Conservation (phyloP, 2,113 vertebrate genomes). For the Aphelocoma coerulescens region DNA sequence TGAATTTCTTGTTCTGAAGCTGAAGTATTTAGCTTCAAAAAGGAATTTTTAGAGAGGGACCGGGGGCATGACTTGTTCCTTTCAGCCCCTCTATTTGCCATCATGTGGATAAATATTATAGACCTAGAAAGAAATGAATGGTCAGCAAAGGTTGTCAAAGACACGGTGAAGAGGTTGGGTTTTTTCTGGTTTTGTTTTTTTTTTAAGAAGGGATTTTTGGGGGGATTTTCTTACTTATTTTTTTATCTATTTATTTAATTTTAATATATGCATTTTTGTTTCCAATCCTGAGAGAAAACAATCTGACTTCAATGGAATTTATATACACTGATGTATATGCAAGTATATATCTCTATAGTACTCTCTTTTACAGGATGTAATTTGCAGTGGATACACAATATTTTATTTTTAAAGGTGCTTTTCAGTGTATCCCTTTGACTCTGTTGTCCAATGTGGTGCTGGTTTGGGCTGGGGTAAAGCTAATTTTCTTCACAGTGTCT, state of each 20-base stretch:
- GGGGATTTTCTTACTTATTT: neutral
- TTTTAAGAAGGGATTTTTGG: fast-evolving
- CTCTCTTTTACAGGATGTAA: neutral
- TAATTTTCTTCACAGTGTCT: neutral
- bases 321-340: too few relatives aligned
- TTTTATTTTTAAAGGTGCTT: neutral
- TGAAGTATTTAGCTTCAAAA: neutral
- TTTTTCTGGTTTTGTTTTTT: too few relatives aligned
- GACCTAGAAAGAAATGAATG: neutral
- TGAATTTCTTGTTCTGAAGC: neutral
- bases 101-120: neutral
- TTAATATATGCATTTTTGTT: neutral
- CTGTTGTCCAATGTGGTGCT: neutral
- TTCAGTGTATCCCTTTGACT: neutral
- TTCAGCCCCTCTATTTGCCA: neutral
- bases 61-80: neutral
- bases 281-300: neutral
- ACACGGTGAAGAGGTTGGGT: neutral
- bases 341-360: neutral
- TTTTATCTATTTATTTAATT: neutral
- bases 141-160: neutral
- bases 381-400: fast-evolving
- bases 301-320: neutral
- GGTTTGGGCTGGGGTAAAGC: neutral
- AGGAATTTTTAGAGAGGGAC: neutral